A percentile compares a stretch with the other conserved stretches of the same genome.
Conservation (phyloP, 2,797 vertebrate species). For the Acomys russatus region DNA sequence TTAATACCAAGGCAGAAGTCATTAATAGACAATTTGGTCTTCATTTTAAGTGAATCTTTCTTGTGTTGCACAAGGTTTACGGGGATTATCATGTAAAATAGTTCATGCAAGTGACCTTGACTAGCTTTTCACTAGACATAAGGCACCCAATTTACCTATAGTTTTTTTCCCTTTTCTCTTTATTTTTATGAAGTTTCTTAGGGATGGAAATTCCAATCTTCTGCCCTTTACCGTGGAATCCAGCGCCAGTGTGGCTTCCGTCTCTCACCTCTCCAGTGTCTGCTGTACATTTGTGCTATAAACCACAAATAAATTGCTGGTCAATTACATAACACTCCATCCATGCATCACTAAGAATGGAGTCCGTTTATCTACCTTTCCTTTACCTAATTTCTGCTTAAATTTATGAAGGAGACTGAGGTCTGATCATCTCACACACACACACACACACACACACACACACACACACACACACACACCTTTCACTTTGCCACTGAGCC, state of each 20-base stretch:
- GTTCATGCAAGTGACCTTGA: neutral
- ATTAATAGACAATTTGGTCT: neutral
- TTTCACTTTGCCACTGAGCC: neutral
- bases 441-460: neutral
- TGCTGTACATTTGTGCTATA: neutral
- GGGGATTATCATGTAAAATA: neutral
- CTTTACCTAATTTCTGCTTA: neutral
- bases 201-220: neutral
- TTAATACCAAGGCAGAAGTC: neutral
- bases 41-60: neutral
- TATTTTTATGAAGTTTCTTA: neutral
- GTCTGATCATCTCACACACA: neutral
- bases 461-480: accelerated
- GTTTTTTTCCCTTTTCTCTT: neutral
- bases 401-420: neutral
- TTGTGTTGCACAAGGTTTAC: neutral
- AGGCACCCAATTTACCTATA: neutral
- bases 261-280: neutral
- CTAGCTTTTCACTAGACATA: neutral
- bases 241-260: accelerated
- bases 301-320: neutral
- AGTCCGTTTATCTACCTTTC: neutral
- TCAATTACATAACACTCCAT: neutral
- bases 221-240: neutral
- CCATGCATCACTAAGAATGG: neutral